phyloP scores from a whole-genome alignment of 2,113 vertebrate genomes.

The Sardina pilchardus region DNA sequence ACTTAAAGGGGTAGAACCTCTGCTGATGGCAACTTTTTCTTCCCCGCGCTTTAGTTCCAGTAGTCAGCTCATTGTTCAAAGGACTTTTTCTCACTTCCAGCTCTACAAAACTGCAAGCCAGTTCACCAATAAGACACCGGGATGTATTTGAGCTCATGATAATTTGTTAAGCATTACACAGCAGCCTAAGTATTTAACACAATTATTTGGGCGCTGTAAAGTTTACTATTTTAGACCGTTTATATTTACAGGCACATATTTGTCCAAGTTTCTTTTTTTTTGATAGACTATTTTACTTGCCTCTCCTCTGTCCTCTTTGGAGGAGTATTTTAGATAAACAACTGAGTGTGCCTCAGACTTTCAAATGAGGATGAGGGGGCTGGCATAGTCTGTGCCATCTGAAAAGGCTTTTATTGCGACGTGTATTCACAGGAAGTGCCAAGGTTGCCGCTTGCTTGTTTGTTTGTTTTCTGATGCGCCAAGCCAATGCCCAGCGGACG shows the following conservation, averaged over 20 bases:
- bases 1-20: slow-evolving; percentile 55
- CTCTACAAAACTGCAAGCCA: background rate
- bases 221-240: background rate
- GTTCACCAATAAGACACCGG: background rate
- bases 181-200: background rate
- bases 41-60: slow-evolving; percentile 19
- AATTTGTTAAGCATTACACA: background rate
- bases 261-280: background rate
- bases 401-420: slow-evolving; percentile 36
- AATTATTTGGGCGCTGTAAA: background rate
- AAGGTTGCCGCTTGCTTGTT: slow-evolving; percentile 51
- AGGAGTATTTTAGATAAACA: background rate
- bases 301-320: background rate
- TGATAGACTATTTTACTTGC: background rate
- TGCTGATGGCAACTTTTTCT: slow-evolving; percentile 44
- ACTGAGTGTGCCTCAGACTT: background rate
- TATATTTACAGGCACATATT: background rate
- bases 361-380: background rate
- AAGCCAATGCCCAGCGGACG: slow-evolving; percentile 56
- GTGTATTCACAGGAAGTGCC: slow-evolving; percentile 42
- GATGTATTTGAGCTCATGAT: background rate
- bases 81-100: slow-evolving; percentile 1
- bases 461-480: slow-evolving; percentile 61
- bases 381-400: background rate
- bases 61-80: slow-evolving; percentile 18